Percentiles rank a stretch among this genome's conserved stretches.
phyloP scores from a whole-genome alignment of 2,797 vertebrate species.

The Chloroceryle amazona region DNA sequence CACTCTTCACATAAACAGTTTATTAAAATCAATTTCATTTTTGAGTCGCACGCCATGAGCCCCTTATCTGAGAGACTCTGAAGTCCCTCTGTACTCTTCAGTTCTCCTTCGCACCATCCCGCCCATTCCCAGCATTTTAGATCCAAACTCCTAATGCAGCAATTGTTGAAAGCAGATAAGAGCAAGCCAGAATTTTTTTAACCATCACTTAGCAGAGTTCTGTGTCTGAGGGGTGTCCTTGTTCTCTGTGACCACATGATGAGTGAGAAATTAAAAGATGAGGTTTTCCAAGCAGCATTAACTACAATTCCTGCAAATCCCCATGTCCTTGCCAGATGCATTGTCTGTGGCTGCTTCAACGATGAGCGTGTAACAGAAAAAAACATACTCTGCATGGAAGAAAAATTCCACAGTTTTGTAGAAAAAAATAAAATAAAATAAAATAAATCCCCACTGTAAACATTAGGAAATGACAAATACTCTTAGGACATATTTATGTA shows the following conservation, averaged over 20 bases:
- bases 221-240: background rate
- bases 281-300: slow-evolving; percentile 4
- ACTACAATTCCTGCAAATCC: slow-evolving; percentile 9
- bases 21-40: background rate
- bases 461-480: slow-evolving; percentile 73
- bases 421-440: slow-evolving; percentile 4
- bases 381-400: background rate
- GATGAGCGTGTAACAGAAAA: slow-evolving; percentile 17
- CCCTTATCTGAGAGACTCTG: background rate
- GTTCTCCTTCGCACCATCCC: background rate
- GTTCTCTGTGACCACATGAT: background rate
- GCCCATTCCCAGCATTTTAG: background rate
- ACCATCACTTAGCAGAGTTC: background rate
- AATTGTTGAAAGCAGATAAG: background rate
- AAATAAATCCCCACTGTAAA: slow-evolving; percentile 60
- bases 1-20: background rate
- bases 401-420: slow-evolving; percentile 17
- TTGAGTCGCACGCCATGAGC: background rate
- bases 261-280: slow-evolving; percentile 36
- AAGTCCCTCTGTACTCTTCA: background rate
- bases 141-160: background rate
- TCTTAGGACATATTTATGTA: slow-evolving; percentile 76
- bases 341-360: slow-evolving; percentile 40
- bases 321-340: slow-evolving; percentile 23
- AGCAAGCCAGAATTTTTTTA: background rate